Evolutionary conservation across 2,888 invertebrate species (phyloP).

Genomic region (Orthonevra nobilis): DNA sequence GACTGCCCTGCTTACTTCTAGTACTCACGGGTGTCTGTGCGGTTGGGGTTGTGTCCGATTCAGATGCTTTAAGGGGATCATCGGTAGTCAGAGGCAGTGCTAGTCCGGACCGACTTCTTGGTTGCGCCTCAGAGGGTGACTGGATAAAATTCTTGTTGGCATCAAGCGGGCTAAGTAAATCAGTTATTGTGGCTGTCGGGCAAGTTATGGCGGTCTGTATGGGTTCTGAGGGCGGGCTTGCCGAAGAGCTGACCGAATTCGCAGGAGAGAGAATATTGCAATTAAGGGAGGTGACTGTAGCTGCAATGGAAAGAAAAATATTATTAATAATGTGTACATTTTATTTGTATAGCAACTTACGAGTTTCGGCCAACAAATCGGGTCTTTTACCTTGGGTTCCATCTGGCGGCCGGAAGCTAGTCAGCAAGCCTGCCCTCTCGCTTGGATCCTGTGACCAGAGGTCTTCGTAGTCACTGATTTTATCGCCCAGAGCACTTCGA

Average conservation of each 20-base stretch:
- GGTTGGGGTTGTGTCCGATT: constrained; percentile 77
- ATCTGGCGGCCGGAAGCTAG: constrained; percentile 78
- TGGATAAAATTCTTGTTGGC: constrained; percentile 76
- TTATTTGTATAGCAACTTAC: constrained; percentile 76
- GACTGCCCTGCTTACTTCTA: constrained; percentile 87
- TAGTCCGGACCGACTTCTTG: constrained; percentile 76
- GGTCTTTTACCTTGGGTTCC: constrained; percentile 80
- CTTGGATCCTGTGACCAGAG: constrained; percentile 89
- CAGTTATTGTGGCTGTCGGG: constrained; percentile 65
- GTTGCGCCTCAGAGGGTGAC: constrained; percentile 75
- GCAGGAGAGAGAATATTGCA: constrained; percentile 81
- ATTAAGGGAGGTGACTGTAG: constrained; percentile 83
- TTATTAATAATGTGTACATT: too few species aligned
- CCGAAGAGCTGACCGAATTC: constrained; percentile 75
- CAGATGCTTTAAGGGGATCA: constrained; percentile 73
- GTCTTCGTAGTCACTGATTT: constrained; percentile 97
- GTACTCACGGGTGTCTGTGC: constrained; percentile 75
- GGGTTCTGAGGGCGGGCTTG: constrained; percentile 71
- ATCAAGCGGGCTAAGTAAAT: constrained; percentile 63
- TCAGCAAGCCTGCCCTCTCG: constrained; percentile 82
- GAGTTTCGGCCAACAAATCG: constrained; percentile 84
- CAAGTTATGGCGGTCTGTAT: constrained; percentile 52
- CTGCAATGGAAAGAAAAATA: constrained; percentile 73
- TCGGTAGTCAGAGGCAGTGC: constrained; percentile 76
- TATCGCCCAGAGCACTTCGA: constrained; percentile 92